Conservation (phyloP, 2,888 invertebrate genomes). For the Cerceris rybyensis region DNA sequence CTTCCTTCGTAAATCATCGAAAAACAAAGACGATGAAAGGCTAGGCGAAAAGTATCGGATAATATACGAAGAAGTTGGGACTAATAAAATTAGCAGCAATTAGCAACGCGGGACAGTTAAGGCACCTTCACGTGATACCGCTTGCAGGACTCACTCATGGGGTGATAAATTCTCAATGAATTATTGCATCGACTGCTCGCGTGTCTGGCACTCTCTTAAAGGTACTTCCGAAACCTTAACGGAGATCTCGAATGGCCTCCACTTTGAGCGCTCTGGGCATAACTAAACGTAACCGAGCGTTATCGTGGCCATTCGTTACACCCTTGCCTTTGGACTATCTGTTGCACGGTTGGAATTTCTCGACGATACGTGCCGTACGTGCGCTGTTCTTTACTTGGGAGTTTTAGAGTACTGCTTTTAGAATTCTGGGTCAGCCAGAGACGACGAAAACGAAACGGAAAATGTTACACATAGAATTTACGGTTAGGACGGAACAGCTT, state of each 20-base stretch:
- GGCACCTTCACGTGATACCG: slow-evolving; percentile 52
- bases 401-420: not conserved
- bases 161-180: slow-evolving; percentile 62
- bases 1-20: slow-evolving; percentile 15
- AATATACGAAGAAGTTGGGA: slow-evolving; percentile 30
- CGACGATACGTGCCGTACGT: not conserved
- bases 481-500: too few relatives aligned
- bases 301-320: slow-evolving; percentile 53
- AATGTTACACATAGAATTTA: too few relatives aligned
- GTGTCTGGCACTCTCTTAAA: slow-evolving; percentile 53
- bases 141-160: slow-evolving; percentile 24
- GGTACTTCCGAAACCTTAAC: slow-evolving; percentile 62
- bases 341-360: slow-evolving; percentile 45
- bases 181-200: slow-evolving; percentile 49
- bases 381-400: not conserved
- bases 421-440: not conserved
- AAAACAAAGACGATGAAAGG: not conserved
- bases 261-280: slow-evolving; percentile 14
- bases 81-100: slow-evolving; percentile 56
- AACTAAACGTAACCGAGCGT: slow-evolving; percentile 34
- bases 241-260: slow-evolving; percentile 54
- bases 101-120: slow-evolving; percentile 16
- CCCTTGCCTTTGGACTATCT: slow-evolving; percentile 35
- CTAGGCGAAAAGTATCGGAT: not conserved
- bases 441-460: not conserved